Evolutionary conservation across 2,113 vertebrate species (phyloP).

Genomic region (Sinocyclocheilus maitianheensis): DNA sequence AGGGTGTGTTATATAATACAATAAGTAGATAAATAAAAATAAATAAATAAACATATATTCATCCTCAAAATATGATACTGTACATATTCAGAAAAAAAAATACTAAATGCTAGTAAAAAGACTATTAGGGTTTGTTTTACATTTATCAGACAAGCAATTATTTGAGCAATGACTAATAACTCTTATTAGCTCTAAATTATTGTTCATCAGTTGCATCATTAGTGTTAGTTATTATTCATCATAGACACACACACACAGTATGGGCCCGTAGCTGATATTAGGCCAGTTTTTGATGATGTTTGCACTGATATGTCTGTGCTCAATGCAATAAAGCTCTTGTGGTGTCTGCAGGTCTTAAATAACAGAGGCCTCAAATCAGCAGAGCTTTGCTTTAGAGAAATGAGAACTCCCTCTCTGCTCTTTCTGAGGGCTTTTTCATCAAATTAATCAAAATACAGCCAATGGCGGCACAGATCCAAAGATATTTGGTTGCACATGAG

Average conservation of each 20-base stretch:
- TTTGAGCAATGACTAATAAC: background rate
- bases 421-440: conserved; percentile 2
- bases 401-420: background rate
- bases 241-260: background rate
- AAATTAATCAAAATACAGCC: conserved; percentile 26
- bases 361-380: conserved; percentile 4
- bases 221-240: background rate
- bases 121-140: background rate
- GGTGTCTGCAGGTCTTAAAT: background rate
- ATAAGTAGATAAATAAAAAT: no score
- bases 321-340: background rate
- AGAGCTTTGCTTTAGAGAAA: conserved; percentile 16
- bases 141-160: background rate
- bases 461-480: conserved; percentile 13
- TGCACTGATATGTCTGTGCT: background rate
- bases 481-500: conserved; percentile 20
- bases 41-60: no score
- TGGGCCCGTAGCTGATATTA: background rate
- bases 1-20: no score
- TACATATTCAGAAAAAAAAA: no score
- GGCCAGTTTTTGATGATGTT: background rate
- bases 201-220: background rate
- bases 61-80: no score
- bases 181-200: no score
- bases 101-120: no score